Evolutionary conservation across 2,113 vertebrate species (phyloP).

Genomic region (Ageneiosus marmoratus): DNA sequence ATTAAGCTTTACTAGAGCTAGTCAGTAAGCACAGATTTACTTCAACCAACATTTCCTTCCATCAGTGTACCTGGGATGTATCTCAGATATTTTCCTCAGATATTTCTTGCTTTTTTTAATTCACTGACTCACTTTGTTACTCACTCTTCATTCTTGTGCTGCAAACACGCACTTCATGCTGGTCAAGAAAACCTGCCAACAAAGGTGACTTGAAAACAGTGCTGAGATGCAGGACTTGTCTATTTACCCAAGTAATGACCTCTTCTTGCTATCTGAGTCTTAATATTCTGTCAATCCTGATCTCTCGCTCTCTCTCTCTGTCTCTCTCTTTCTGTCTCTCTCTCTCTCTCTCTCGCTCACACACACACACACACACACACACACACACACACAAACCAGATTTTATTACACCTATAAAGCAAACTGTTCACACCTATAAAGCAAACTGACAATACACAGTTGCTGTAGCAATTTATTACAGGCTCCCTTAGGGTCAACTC

Average conservation of each 20-base stretch:
- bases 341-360: too few relatives aligned
- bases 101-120: background rate
- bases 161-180: background rate
- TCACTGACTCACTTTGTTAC: background rate
- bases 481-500: constrained; percentile 65
- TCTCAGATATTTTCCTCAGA: background rate
- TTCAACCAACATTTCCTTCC: background rate
- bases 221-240: constrained; percentile 6
- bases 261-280: constrained; percentile 7
- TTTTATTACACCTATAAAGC: too few relatives aligned
- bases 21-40: background rate
- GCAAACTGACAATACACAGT: constrained; percentile 37
- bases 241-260: constrained; percentile 27
- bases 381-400: constrained; percentile 24
- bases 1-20: background rate
- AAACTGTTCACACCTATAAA: constrained; percentile 54
- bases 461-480: constrained; percentile 60
- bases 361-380: too few relatives aligned
- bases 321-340: too few relatives aligned
- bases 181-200: background rate
- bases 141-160: background rate
- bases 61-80: background rate
- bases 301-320: too few relatives aligned
- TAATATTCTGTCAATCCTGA: constrained; percentile 37
- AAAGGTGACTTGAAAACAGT: constrained; percentile 7